Evolutionary conservation across 2,888 invertebrate species (phyloP).

Genomic region (Eulithis testata): DNA sequence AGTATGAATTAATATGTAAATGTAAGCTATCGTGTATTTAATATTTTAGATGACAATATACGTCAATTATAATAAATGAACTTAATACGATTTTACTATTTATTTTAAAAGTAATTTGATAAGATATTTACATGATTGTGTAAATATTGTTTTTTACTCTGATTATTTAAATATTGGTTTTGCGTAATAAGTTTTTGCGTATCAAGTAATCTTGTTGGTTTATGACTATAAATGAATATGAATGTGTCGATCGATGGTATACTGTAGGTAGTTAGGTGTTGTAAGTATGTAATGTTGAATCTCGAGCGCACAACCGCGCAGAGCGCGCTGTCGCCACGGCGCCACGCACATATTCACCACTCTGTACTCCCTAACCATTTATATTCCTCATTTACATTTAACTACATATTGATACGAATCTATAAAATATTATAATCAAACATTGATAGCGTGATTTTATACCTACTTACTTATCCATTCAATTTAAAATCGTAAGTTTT

Average conservation of each 20-base stretch:
- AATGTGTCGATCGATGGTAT: conserved; percentile 31
- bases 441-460: conserved; percentile 73
- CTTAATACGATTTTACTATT: conserved; percentile 59
- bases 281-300: conserved; percentile 64
- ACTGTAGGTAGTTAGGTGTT: conserved; percentile 44
- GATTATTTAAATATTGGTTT: conserved; percentile 24
- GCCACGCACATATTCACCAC: conserved; percentile 51
- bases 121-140: conserved; percentile 48
- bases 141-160: conserved; percentile 51
- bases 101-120: conserved; percentile 50
- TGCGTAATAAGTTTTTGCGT: conserved; percentile 47
- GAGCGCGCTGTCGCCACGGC: conserved; percentile 64
- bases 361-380: conserved; percentile 52
- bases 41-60: conserved; percentile 73
- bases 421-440: conserved; percentile 54
- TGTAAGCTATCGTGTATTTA: conserved; percentile 60
- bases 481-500: conserved; percentile 74
- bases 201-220: conserved; percentile 31
- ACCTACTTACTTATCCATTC: conserved; percentile 62
- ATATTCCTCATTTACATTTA: conserved; percentile 78
- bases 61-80: conserved; percentile 72
- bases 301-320: conserved; percentile 50
- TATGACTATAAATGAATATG: conserved; percentile 44
- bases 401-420: conserved; percentile 67
- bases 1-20: conserved; percentile 44